phyloP scores from a whole-genome alignment of 2,113 vertebrate genomes.

The Brevimyrus niger region DNA sequence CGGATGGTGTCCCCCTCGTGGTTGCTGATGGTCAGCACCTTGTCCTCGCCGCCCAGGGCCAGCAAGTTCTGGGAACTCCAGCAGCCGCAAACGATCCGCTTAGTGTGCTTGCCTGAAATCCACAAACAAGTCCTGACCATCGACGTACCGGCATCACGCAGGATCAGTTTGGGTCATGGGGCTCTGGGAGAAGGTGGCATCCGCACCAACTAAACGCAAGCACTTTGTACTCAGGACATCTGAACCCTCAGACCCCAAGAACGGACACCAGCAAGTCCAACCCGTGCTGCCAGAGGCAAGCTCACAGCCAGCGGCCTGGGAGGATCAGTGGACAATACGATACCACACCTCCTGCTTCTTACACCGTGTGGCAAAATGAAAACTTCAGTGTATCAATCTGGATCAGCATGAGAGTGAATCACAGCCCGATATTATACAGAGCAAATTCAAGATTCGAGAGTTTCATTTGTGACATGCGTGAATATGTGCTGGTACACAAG shows the following conservation, averaged over 20 bases:
- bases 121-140: background rate
- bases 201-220: background rate
- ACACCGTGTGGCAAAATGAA: background rate
- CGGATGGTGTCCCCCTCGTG: conserved; percentile 91
- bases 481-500: background rate
- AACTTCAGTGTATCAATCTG: background rate
- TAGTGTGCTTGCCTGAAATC: conserved; percentile 83
- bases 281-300: background rate
- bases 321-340: background rate
- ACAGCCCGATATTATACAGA: background rate
- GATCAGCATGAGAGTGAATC: background rate
- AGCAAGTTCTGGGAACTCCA: conserved; percentile 89
- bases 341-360: background rate
- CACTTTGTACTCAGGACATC: background rate
- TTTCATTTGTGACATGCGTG: no score
- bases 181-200: background rate
- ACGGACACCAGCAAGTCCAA: background rate
- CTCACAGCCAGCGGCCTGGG: background rate
- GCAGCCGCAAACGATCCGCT: conserved; percentile 87
- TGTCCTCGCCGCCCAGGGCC: conserved; percentile 90
- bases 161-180: background rate
- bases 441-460: no score
- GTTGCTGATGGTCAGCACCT: conserved; percentile 83
- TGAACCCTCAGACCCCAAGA: background rate
- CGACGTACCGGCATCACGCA: background rate